A percentile compares a stretch with the other conserved stretches of the same genome.
Evolutionary conservation across 2,888 invertebrate species (phyloP).

Genomic region (Ditylenchus weischeri): DNA sequence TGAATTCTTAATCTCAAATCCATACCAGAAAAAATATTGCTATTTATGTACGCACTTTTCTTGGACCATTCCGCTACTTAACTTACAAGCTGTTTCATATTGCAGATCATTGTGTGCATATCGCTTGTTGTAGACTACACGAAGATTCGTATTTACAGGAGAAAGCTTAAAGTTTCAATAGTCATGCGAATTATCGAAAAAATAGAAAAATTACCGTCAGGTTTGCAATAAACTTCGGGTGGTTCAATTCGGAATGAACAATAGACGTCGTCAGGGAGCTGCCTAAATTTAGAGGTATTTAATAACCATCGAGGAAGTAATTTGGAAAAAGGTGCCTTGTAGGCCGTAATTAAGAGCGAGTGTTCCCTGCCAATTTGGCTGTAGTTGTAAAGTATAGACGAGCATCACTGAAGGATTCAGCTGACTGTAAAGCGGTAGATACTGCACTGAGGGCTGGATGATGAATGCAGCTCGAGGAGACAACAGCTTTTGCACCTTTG

Average conservation of each 20-base stretch:
- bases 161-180: slow-evolving; percentile 38
- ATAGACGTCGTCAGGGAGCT: slow-evolving; percentile 48
- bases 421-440: slow-evolving; percentile 38
- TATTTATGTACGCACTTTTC: too few species aligned
- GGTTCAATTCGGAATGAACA: slow-evolving; percentile 52
- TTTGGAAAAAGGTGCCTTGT: neutral
- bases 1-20: too few species aligned
- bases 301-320: too few species aligned
- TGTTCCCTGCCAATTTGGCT: slow-evolving; percentile 48
- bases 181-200: neutral
- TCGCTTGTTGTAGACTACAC: slow-evolving; percentile 45
- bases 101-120: slow-evolving; percentile 40
- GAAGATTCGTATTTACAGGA: slow-evolving; percentile 46
- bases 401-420: slow-evolving; percentile 38
- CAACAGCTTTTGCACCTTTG: neutral
- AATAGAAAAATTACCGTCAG: slow-evolving; percentile 42
- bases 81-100: slow-evolving; percentile 21
- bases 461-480: slow-evolving; percentile 42
- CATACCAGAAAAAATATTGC: too few species aligned
- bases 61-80: too few species aligned
- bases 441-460: slow-evolving; percentile 50
- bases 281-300: too few species aligned
- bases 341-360: slow-evolving; percentile 34
- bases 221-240: slow-evolving; percentile 50
- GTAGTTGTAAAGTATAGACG: slow-evolving; percentile 49